Conservation (phyloP, 2,113 vertebrate genomes). For the Amia ocellicauda region DNA sequence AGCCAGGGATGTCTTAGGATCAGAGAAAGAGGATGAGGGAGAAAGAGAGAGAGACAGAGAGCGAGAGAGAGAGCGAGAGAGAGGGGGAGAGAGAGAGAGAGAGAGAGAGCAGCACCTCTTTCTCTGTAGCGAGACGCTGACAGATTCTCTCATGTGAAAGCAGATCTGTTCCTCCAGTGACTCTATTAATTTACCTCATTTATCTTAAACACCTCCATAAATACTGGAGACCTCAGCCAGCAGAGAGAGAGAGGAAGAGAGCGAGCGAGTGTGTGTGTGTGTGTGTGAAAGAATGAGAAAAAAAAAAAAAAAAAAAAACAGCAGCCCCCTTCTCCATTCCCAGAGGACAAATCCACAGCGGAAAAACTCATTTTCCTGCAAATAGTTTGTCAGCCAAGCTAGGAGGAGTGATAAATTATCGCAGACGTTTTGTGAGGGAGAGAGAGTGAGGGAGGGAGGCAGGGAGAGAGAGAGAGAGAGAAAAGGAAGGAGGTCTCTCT, state of each 20-base stretch:
- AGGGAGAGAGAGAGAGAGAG: conserved; percentile 57
- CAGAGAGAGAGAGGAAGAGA: conserved; percentile 18
- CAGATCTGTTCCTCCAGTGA: conserved; percentile 82
- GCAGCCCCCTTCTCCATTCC: conserved; percentile 79
- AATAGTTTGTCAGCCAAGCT: conserved; percentile 91
- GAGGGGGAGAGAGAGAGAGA: too few relatives aligned
- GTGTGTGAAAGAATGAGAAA: conserved; percentile 50
- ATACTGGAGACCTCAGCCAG: conserved; percentile 69
- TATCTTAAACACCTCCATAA: conserved; percentile 82
- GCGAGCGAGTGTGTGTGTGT: conserved; percentile 37
- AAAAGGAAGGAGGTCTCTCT: conserved; percentile 57
- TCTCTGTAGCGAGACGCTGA: conserved; percentile 60
- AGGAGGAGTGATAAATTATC: conserved; percentile 88
- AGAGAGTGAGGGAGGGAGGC: conserved; percentile 52
- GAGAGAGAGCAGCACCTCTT: conserved; percentile 34
- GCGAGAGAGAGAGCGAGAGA: too few relatives aligned
- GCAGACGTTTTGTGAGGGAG: conserved; percentile 69
- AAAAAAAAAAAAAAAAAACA: conserved; percentile 60
- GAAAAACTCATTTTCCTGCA: conserved; percentile 91
- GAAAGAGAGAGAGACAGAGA: conserved; percentile 20
- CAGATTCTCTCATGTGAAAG: conserved; percentile 66
- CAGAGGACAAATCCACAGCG: conserved; percentile 84
- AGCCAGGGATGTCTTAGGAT: conserved; percentile 12
- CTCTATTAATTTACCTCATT: conserved; percentile 93
- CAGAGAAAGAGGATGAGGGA: neutral